These are phyloP conservation scores for Odontocolon sp. DNA, from an alignment of 2,888 invertebrate species.

Conservation along the genomic window DNA sequence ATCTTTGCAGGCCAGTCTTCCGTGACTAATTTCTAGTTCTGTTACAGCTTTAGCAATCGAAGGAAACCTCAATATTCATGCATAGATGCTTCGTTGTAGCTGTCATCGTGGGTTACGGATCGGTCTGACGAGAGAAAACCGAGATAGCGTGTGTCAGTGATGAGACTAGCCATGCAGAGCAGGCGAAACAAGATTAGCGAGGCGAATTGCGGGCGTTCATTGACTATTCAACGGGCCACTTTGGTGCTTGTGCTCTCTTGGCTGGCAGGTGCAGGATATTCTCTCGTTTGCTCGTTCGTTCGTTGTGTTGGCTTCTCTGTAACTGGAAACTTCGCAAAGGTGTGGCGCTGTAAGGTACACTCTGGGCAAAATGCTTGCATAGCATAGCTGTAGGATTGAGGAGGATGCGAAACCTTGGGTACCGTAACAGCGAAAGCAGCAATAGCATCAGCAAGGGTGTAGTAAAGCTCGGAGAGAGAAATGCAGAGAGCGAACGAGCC, in stretches of 20 bases:
- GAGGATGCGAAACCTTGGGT: not conserved
- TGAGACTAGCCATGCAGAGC: constrained; percentile 23
- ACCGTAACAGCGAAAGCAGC: constrained; percentile 2
- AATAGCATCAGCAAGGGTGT: not conserved
- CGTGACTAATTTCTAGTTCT: not conserved
- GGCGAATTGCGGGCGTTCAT: constrained; percentile 67
- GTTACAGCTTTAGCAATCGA: not conserved
- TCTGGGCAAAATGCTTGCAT: not conserved
- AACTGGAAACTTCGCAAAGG: constrained; percentile 44
- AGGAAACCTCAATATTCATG: not conserved
- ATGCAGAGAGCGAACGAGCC: constrained; percentile 3
- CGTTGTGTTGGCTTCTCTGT: constrained; percentile 13
- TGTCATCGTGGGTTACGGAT: not conserved
- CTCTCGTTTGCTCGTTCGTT: constrained; percentile 14
- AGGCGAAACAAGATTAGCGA: constrained; percentile 69
- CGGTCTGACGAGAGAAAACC: constrained; percentile 14
- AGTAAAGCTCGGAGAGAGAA: not conserved
- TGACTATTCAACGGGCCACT: constrained; percentile 68
- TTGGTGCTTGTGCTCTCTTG: constrained; percentile 15
- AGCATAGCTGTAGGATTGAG: constrained; percentile 7
- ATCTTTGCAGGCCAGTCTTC: not conserved
- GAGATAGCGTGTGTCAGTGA: not conserved
- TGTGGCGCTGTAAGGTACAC: constrained; percentile 1
- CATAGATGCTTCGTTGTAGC: not conserved
- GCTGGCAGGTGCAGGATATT: constrained; percentile 36